Conservation (phyloP, 2,888 invertebrate genomes). For the Hirtodrosophila duncani region DNA sequence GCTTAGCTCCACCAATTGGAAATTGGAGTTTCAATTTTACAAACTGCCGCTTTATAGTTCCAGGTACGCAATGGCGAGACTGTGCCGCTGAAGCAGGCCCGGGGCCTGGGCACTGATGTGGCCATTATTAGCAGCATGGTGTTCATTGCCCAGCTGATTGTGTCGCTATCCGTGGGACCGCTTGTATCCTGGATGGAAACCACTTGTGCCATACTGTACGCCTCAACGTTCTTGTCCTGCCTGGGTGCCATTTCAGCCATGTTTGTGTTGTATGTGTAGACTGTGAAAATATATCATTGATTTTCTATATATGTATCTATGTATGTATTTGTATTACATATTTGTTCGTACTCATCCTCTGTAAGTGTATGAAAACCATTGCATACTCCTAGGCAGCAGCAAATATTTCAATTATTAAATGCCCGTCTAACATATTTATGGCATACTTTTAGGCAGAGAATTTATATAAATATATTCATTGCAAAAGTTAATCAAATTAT, state of each 20-base stretch:
- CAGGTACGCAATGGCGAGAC: slow-evolving; percentile 74
- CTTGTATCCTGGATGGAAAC: slow-evolving; percentile 74
- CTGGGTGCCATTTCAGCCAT: slow-evolving; percentile 77
- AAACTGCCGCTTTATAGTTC: slow-evolving; percentile 60
- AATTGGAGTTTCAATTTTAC: not conserved
- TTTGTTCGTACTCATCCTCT: too few species aligned
- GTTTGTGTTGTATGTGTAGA: slow-evolving; percentile 77
- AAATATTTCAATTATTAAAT: slow-evolving; percentile 2
- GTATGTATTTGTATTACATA: not conserved
- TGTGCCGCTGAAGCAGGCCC: slow-evolving; percentile 75
- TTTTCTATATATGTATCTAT: slow-evolving; percentile 5
- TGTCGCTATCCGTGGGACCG: slow-evolving; percentile 76
- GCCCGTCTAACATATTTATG: slow-evolving; percentile 11
- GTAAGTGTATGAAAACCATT: slow-evolving; percentile 10
- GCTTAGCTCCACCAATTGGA: not conserved
- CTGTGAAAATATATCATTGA: not conserved
- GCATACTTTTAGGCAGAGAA: slow-evolving; percentile 33
- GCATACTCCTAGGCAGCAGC: slow-evolving; percentile 20
- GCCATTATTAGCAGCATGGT: slow-evolving; percentile 79
- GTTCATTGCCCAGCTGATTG: slow-evolving; percentile 77
- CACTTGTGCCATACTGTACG: slow-evolving; percentile 77
- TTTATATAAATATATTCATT: too few species aligned
- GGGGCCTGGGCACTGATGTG: slow-evolving; percentile 78
- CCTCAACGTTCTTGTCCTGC: slow-evolving; percentile 75
- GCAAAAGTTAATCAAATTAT: too few species aligned